A percentile compares a stretch with the other conserved stretches of the same genome.
phyloP scores from a whole-genome alignment of 2,113 vertebrate genomes.

The cat (Felis catus) region F.catus_Fca126_mat1.0 CM031421.1:111305501-111306000 shows the following conservation, averaged over 20 bases:
- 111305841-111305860: neutral
- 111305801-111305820: neutral
- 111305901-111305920: neutral
- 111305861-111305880: accelerated
- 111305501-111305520: neutral
- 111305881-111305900: neutral
- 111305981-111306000: neutral
- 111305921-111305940: neutral
- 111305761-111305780: accelerated
- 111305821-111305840: neutral
- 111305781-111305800: neutral
- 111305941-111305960: accelerated
- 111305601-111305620: neutral
- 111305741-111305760: accelerated
- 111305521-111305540: neutral
- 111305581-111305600: neutral
- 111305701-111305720: accelerated
- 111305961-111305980: neutral
- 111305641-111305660: neutral
- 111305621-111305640: neutral
- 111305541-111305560: neutral
- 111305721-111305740: accelerated
- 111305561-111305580: accelerated
- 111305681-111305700: neutral
- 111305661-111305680: accelerated